A percentile compares a stretch with the other conserved stretches of the same genome.
phyloP scores from a whole-genome alignment of 2,113 vertebrate genomes.

The Siniperca knerii region DNA sequence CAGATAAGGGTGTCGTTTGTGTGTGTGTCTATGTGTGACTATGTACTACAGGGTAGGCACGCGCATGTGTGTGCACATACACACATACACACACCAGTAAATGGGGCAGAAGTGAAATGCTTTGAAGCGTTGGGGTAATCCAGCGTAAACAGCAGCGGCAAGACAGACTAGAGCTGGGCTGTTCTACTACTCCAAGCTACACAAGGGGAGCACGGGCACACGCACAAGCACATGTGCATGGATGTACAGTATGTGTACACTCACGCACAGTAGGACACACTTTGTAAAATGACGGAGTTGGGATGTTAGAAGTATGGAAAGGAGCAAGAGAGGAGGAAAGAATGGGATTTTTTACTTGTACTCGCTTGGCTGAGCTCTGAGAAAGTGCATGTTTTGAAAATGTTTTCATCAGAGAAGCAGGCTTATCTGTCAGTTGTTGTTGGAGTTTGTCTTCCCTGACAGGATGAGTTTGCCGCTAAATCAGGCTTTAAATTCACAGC shows the following conservation, averaged over 20 bases:
- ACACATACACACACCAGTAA: slow-evolving; percentile 73
- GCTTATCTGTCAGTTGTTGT: slow-evolving; percentile 70
- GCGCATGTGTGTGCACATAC: slow-evolving; percentile 9
- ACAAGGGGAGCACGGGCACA: slow-evolving; percentile 42
- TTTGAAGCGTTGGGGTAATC: slow-evolving; percentile 86
- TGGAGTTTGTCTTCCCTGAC: slow-evolving; percentile 69
- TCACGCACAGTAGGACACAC: slow-evolving; percentile 12
- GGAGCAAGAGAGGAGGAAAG: slow-evolving; percentile 25
- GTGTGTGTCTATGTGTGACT: slow-evolving; percentile 18
- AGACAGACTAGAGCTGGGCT: slow-evolving; percentile 72
- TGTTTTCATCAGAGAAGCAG: slow-evolving; percentile 71
- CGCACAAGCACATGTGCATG: slow-evolving; percentile 35
- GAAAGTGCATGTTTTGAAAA: slow-evolving; percentile 72
- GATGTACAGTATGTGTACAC: slow-evolving; percentile 38
- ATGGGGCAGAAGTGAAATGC: slow-evolving; percentile 87
- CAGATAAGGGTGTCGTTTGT: slow-evolving; percentile 73
- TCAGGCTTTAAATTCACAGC: slow-evolving; percentile 74
- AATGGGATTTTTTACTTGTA: slow-evolving; percentile 20
- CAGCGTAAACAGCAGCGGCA: slow-evolving; percentile 83
- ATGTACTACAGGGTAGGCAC: slow-evolving; percentile 35
- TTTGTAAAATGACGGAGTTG: slow-evolving; percentile 40
- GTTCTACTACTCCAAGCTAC: slow-evolving; percentile 67
- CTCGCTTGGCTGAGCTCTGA: slow-evolving; percentile 66
- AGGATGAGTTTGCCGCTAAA: slow-evolving; percentile 73
- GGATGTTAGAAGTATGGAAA: slow-evolving; percentile 46